Percentiles rank a stretch among this genome's conserved stretches.
phyloP scores from a whole-genome alignment of 2,113 vertebrate genomes.

The Dromas ardeola region DNA sequence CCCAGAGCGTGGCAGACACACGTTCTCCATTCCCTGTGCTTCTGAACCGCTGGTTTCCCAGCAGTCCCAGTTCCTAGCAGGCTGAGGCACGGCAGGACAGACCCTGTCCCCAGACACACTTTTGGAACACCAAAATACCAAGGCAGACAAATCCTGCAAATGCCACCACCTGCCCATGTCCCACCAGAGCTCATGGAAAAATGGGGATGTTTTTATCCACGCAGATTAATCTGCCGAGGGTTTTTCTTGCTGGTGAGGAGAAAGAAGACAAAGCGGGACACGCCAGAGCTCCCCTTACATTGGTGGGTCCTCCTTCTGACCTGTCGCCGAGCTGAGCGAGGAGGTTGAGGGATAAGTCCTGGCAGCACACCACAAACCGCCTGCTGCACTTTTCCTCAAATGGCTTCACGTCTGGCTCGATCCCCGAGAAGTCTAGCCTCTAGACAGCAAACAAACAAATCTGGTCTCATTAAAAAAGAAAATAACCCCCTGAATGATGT shows the following conservation, averaged over 20 bases:
- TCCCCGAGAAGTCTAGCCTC: conserved; percentile 94
- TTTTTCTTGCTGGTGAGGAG: neutral
- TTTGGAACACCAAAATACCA: neutral
- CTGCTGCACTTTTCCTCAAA: conserved; percentile 93
- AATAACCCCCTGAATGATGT: neutral
- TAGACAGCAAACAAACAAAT: conserved; percentile 62
- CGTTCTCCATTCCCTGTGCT: accelerated
- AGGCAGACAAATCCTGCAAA: neutral
- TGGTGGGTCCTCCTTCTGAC: conserved; percentile 82
- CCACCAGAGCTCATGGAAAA: neutral
- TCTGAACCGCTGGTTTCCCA: neutral
- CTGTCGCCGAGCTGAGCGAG: conserved; percentile 87
- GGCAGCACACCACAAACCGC: conserved; percentile 88
- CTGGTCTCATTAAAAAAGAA: conserved; percentile 7
- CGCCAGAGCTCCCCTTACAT: conserved; percentile 74
- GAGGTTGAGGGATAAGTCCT: conserved; percentile 90
- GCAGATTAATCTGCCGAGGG: neutral
- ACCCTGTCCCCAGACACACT: neutral
- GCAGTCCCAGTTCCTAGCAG: neutral
- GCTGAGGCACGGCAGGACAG: neutral
- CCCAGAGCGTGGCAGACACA: neutral
- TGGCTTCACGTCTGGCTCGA: conserved; percentile 93
- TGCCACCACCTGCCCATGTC: accelerated
- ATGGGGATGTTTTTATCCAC: neutral
- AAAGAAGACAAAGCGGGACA: neutral